Base-by-base conservation (phyloP, 2,797 vertebrate genomes). In the Pogonophryne albipinna region DNA sequence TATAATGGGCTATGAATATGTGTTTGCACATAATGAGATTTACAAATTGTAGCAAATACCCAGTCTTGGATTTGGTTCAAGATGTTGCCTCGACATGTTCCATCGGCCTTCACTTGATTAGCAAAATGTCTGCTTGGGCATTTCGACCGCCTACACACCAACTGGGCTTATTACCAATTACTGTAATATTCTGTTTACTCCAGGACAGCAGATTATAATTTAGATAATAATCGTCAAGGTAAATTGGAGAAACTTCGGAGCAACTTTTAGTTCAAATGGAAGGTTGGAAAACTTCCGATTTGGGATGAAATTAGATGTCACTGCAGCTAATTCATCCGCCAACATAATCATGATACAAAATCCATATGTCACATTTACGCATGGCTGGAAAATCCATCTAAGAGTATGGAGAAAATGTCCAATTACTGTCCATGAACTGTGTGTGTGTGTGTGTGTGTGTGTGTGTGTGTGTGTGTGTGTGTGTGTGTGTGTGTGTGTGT, bases 21-120 rank as follows among this genome's bases (percentile, higher is more conserved):
- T 84, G 62, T 70, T 50, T 38, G 52, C 64, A 72, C 65, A 61
- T 79, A 83, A 87, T 84, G 80, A 82, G 71, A 79, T 80, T 78
- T 74, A 73, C 84, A 84, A 85, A 85, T 45, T 45, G 57, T 71
- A 78, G 46, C 76, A 81, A 80, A 84, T 70, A 52, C 66, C 45
- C 72, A 0, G 61, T 44, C 71, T 81, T 73, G 80, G 73, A 85
- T 58, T 87, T 47, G 1, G 4, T 63, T 76, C 52, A 68, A 79
- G 60, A 77, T 47, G 76, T 77, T 66, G 73, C 71, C 74, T 68
- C 75, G 50, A 77, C 70, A 65, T 71, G 75, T 75, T 80, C 59
- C 57, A 19, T 11, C 10, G 4, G 38, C 66, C 74, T 70, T 67
- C 42, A 16, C 47, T 50, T 59, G 64, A 74, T 75, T 17, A 72